Conservation (phyloP, 2,113 vertebrate species). For the Callocephalon fimbriatum region DNA sequence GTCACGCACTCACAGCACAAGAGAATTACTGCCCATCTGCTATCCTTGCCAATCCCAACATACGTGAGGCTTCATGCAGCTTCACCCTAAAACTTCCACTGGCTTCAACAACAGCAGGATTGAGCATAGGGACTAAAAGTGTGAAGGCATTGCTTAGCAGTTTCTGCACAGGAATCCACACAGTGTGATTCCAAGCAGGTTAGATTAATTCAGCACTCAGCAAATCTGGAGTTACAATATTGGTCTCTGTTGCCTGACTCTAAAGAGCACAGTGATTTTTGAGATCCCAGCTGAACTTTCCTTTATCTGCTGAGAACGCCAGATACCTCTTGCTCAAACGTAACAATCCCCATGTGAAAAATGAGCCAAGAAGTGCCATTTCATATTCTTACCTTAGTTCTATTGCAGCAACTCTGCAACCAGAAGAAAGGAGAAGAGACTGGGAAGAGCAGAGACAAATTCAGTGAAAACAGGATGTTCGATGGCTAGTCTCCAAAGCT, state of each 20-base stretch:
- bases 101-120: neutral
- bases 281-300: neutral
- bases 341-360: neutral
- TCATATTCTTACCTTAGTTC: constrained; percentile 16
- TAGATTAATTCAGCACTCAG: neutral
- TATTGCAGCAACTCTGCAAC: neutral
- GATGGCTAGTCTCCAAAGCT: constrained; percentile 18
- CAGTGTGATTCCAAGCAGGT: neutral
- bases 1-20: neutral
- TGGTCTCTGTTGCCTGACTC: neutral
- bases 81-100: neutral
- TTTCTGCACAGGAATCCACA: neutral
- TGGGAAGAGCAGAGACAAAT: neutral
- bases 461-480: constrained; percentile 54
- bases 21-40: neutral
- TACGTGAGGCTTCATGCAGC: neutral
- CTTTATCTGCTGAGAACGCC: neutral
- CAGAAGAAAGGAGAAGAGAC: neutral
- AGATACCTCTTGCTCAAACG: neutral
- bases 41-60: neutral
- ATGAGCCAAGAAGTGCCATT: neutral
- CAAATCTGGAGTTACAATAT: neutral
- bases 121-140: neutral
- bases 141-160: neutral
- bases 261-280: neutral